phyloP scores from a whole-genome alignment of 2,888 invertebrate genomes.

The Callyntrura sp. region DNA sequence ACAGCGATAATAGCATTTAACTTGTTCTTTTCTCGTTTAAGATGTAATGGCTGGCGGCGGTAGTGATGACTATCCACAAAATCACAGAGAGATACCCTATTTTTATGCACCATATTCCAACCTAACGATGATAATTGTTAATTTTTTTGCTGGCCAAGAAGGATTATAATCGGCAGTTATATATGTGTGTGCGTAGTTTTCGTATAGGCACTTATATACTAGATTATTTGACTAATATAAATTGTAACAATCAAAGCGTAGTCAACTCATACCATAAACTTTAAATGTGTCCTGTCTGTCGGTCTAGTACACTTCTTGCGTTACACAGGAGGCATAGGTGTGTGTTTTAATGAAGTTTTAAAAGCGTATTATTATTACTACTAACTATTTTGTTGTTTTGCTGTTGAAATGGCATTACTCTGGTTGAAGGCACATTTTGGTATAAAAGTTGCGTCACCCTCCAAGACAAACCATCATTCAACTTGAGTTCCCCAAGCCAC shows the following conservation, averaged over 20 bases:
- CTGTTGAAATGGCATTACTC: not conserved
- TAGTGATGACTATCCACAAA: not conserved
- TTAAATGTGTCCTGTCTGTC: slow-evolving; percentile 48
- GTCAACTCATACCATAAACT: not conserved
- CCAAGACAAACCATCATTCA: slow-evolving; percentile 71
- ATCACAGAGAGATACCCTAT: slow-evolving; percentile 21
- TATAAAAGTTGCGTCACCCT: slow-evolving; percentile 76
- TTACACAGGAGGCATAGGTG: not conserved
- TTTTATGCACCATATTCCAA: slow-evolving; percentile 58
- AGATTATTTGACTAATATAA: slow-evolving; percentile 5
- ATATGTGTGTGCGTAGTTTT: no score
- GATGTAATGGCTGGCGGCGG: not conserved
- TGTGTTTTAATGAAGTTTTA: slow-evolving; percentile 7
- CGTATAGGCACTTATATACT: not conserved
- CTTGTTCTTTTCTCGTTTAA: not conserved
- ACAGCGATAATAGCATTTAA: slow-evolving; percentile 1
- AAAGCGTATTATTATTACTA: no score
- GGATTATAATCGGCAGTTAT: not conserved
- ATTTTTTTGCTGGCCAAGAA: slow-evolving; percentile 26
- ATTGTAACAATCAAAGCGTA: slow-evolving; percentile 42
- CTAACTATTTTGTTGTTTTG: no score
- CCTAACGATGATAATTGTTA: slow-evolving; percentile 42
- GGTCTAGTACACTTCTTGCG: not conserved
- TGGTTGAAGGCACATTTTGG: slow-evolving; percentile 58
- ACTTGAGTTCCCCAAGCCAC: slow-evolving; percentile 55